phyloP scores from a whole-genome alignment of 1,140 invertebrate species.

The Drosophila trapezifrons region DNA sequence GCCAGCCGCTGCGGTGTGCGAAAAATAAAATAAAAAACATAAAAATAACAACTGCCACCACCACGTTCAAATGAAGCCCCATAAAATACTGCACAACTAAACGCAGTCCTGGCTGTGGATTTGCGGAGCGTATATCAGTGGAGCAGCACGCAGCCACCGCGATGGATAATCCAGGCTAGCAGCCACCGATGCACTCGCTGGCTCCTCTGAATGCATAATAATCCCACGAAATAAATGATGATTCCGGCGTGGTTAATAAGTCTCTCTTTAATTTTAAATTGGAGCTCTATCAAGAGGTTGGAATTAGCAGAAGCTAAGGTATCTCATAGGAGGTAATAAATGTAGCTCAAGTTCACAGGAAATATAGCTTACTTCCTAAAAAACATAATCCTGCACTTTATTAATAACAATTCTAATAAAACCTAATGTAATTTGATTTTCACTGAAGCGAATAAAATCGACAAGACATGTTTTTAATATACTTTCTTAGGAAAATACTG shows the following conservation, averaged over 20 bases:
- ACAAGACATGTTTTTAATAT: neutral
- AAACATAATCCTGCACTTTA: no score
- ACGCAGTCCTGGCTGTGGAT: constrained; percentile 54
- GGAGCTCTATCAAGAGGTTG: neutral
- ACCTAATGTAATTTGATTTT: no score
- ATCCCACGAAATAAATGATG: constrained; percentile 32
- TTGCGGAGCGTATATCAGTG: constrained; percentile 42
- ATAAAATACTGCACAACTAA: constrained; percentile 56
- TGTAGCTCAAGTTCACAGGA: no score
- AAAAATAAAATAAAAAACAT: constrained; percentile 41
- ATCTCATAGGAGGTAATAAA: no score
- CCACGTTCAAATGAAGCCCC: constrained; percentile 34
- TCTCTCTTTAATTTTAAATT: neutral
- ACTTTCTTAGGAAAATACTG: neutral
- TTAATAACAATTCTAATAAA: no score
- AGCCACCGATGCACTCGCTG: constrained; percentile 13
- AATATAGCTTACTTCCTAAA: no score
- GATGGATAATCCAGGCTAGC: constrained; percentile 8
- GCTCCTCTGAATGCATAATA: constrained; percentile 23
- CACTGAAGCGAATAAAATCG: neutral
- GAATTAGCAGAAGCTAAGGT: no score
- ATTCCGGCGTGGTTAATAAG: neutral
- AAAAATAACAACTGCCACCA: constrained; percentile 13
- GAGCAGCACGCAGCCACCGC: constrained; percentile 32
- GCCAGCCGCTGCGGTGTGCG: constrained; percentile 40